Evolutionary conservation across 2,797 vertebrate genomes (phyloP), one percentile per base, ranked within the genome.

Genomic region (Miichthys miiuy): DNA sequence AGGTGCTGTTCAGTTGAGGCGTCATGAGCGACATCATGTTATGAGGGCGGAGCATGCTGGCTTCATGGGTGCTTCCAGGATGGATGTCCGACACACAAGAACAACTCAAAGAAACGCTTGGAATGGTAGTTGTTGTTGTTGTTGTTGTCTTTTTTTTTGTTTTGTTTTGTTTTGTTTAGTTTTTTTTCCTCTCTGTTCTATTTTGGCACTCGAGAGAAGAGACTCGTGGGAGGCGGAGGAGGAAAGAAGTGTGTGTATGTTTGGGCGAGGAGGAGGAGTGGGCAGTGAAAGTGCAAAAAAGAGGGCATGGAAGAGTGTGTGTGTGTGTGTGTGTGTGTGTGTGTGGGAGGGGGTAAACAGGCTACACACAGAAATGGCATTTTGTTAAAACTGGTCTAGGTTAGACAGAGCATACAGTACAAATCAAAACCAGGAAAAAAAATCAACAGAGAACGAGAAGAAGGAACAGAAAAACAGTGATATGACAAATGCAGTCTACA

Each of bases 21-120:
- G 87, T 94, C 95, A 96, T 96, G 95, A 95, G 93, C 94, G 92
- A 96, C 94, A 95, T 96, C 94, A 94, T 95, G 95, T 96, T 95
- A 95, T 96, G 96, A 93, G 92, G 93, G 93, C 94, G 92, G 94
- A 95, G 94, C 95, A 96, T 96, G 95, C 95, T 95, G 95, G 93
- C 95, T 95, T 96, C 94, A 96, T 95, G 94, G 93, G 92, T 94
- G 93, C 91, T 89, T 95, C 93, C 94, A 90, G 89, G 90, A 95
- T 95, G 95, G 93, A 96, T 96, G 95, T 96, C 95, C 95, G 86
- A 95, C 94, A 96, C 91, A 95, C 94, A 95, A 94, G 93, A 94
- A 93, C 89, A 95, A 96, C 93, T 94, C 94, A 95, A 94, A 95
- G 89, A 91, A 93, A 94, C 92, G 88, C 93, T 95, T 94, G 93